phyloP scores from a whole-genome alignment of 2,797 vertebrate genomes.

The Pteropus rufus region DNA sequence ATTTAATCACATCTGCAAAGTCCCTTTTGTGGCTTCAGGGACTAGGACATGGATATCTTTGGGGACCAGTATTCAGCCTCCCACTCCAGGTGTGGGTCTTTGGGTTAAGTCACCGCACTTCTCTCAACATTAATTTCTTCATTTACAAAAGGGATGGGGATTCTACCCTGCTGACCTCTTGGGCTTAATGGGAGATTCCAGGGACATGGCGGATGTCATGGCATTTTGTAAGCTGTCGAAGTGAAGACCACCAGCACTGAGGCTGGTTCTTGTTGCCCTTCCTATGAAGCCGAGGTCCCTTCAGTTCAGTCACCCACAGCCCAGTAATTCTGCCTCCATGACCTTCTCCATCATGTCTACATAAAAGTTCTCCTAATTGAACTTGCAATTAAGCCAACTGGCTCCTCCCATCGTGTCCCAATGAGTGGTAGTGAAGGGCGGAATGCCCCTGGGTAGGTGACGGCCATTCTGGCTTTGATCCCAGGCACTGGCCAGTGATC shows the following conservation, averaged over 20 bases:
- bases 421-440: neutral
- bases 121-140: neutral
- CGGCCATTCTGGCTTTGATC: neutral
- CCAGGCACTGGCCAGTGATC: neutral
- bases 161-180: neutral
- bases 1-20: neutral
- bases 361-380: neutral
- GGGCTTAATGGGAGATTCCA: neutral
- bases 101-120: neutral
- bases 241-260: neutral
- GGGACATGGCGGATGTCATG: neutral
- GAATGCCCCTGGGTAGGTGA: neutral
- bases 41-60: neutral
- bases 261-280: neutral
- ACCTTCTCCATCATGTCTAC: neutral
- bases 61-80: neutral
- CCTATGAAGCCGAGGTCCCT: neutral
- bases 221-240: neutral
- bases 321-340: neutral
- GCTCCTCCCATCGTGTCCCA: neutral
- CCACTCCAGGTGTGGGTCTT: neutral
- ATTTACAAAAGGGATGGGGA: neutral
- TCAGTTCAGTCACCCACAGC: neutral
- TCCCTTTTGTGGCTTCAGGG: neutral
- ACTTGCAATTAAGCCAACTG: neutral